Evolutionary conservation across 2,888 invertebrate genomes (phyloP), one percentile per base, ranked within the genome.

Genomic region (Colletes collaris): DNA sequence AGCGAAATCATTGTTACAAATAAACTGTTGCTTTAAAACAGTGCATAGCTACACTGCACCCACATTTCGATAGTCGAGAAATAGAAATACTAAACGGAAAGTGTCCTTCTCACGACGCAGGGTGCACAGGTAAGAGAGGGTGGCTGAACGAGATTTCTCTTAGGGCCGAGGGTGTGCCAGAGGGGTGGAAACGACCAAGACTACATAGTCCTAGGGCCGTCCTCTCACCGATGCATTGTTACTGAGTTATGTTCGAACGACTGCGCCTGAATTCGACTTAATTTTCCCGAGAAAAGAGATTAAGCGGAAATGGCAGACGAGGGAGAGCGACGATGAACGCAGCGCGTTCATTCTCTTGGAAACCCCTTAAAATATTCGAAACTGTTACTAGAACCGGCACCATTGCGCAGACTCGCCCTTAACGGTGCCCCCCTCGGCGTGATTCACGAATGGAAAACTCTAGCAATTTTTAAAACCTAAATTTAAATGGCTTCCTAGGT

Each of bases 241-340:
- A 84, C 77, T 80, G 84, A 82, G 82, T 90, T 90, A 89, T 85
- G 76, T 85, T 80, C 90, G 84, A 87, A 53, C 83, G 83, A 75
- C 76, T 88, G 89, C 79, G 50, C 69, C 70, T 86, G 88, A 90
- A 90, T 90, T 89, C 87, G 81, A 81, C 85, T 86, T 88, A 88
- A 89, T 90, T 90, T 90, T 87, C 87, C 83, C 79, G 83, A 82
- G 88, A 89, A 87, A 87, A 86, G 84, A 88, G 87, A 89, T 89
- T 89, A 90, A 86, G 81, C 81, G 84, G 86, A 87, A 89, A 86
- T 86, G 84, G 82, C 76, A 64, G 81, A 70, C 80, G 76, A 66
- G 65, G 70, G 77, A 73, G 80, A 76, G 55, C 71, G 72, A 73
- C 71, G 81, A 79, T 76, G 72, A 87, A 84, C 71, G 84, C 70